Percentiles rank a stretch among this genome's conserved stretches.
These are phyloP conservation scores for Morus bassanus DNA, from an alignment of 2,797 vertebrate species.

Conservation along the genomic window DNA sequence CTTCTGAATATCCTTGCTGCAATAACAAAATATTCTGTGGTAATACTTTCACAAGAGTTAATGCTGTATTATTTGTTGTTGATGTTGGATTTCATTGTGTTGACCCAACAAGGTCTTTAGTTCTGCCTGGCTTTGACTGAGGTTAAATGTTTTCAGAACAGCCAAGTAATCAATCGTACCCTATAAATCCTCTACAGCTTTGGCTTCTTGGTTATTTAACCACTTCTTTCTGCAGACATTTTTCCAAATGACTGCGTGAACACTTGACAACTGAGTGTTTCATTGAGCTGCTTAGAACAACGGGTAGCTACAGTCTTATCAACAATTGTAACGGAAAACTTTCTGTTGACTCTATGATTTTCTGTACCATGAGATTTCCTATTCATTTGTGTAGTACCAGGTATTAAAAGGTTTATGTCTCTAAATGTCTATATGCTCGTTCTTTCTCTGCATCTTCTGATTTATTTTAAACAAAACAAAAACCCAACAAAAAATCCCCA, in stretches of 20 bases:
- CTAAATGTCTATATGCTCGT: neutral
- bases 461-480: neutral
- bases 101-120: neutral
- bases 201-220: neutral
- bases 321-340: neutral
- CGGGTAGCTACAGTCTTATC: neutral
- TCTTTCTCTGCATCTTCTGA: neutral
- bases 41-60: neutral
- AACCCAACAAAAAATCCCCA: neutral
- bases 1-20: neutral
- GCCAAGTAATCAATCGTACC: neutral
- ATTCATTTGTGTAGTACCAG: neutral
- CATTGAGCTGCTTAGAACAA: neutral
- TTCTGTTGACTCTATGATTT: neutral
- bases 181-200: neutral
- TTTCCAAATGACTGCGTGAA: neutral
- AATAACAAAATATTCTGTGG: neutral
- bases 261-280: neutral
- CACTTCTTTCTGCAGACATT: neutral
- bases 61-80: neutral
- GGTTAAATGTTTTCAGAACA: neutral
- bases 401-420: neutral
- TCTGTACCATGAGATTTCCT: neutral
- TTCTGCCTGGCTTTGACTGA: neutral
- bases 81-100: neutral